Evolutionary conservation across 2,888 invertebrate species (phyloP).

Genomic region (Lymantria monacha): DNA sequence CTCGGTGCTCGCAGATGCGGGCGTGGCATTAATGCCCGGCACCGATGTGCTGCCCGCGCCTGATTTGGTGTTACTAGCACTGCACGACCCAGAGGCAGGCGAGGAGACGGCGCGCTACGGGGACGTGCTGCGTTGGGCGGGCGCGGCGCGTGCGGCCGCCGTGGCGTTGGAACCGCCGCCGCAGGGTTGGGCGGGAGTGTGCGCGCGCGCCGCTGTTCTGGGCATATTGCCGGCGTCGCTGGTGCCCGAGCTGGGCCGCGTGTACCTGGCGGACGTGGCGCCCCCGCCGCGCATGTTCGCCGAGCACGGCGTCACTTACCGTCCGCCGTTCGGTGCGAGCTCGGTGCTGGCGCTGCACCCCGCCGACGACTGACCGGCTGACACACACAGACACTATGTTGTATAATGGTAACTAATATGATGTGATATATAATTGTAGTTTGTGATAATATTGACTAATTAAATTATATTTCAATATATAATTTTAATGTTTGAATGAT

Average conservation of each 20-base stretch:
- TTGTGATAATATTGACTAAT: no score
- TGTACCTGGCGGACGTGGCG: constrained; percentile 93
- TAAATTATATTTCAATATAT: no score
- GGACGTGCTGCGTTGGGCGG: constrained; percentile 83
- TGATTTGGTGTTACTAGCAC: constrained; percentile 57
- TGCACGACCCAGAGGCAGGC: constrained; percentile 43
- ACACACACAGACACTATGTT: not conserved
- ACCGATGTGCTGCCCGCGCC: constrained; percentile 38
- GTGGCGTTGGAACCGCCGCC: constrained; percentile 85
- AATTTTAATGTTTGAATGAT: no score
- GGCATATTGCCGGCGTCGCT: constrained; percentile 45
- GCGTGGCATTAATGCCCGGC: constrained; percentile 19
- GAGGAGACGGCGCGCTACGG: constrained; percentile 17
- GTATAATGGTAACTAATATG: no score
- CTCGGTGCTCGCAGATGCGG: constrained; percentile 22
- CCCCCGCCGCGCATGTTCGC: constrained; percentile 88
- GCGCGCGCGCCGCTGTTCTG: constrained; percentile 41
- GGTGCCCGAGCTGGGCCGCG: constrained; percentile 63
- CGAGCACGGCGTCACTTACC: constrained; percentile 89
- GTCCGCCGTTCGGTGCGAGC: constrained; percentile 87
- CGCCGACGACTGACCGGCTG: constrained; percentile 35
- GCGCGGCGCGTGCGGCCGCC: constrained; percentile 55
- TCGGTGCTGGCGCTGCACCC: constrained; percentile 68
- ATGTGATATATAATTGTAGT: no score
- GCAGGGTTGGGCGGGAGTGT: constrained; percentile 56